Evolutionary conservation across 2,113 vertebrate species (phyloP).

Genomic region (Scartelaos histophorus): DNA sequence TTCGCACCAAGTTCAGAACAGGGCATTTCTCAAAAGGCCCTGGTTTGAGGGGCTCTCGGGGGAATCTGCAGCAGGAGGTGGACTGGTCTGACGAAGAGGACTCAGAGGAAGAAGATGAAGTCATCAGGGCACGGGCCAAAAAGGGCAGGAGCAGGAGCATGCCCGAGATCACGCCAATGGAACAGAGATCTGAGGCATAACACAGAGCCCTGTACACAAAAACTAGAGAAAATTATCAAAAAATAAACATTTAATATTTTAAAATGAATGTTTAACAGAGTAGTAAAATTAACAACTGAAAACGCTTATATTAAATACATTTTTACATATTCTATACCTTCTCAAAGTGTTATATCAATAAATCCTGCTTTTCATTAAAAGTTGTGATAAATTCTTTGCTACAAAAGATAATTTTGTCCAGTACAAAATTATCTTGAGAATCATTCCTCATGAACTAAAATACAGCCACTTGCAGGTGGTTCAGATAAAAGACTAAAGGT

Average conservation of each 20-base stretch:
- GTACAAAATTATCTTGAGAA: too few species aligned
- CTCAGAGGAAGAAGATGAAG: constrained; percentile 42
- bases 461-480: not conserved
- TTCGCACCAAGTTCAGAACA: constrained; percentile 71
- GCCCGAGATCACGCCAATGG: constrained; percentile 76
- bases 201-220: not conserved
- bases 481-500: not conserved
- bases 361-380: constrained; percentile 23
- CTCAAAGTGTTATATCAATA: constrained; percentile 12
- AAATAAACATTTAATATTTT: not conserved
- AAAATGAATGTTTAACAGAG: not conserved
- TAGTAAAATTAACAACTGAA: not conserved
- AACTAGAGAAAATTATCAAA: too few species aligned
- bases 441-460: not conserved
- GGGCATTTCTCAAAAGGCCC: constrained; percentile 62
- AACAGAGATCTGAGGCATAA: constrained; percentile 68
- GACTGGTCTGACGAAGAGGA: constrained; percentile 72
- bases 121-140: constrained; percentile 52
- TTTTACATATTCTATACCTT: not conserved
- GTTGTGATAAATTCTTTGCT: not conserved
- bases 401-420: not conserved
- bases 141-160: constrained; percentile 79
- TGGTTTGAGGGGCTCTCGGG: constrained; percentile 61
- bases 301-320: not conserved
- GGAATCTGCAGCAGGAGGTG: constrained; percentile 73